phyloP scores from a whole-genome alignment of 30 jellyfish, hydroid and myxozoan genomes.

The Hydractinia symbiolongicarpus region DNA sequence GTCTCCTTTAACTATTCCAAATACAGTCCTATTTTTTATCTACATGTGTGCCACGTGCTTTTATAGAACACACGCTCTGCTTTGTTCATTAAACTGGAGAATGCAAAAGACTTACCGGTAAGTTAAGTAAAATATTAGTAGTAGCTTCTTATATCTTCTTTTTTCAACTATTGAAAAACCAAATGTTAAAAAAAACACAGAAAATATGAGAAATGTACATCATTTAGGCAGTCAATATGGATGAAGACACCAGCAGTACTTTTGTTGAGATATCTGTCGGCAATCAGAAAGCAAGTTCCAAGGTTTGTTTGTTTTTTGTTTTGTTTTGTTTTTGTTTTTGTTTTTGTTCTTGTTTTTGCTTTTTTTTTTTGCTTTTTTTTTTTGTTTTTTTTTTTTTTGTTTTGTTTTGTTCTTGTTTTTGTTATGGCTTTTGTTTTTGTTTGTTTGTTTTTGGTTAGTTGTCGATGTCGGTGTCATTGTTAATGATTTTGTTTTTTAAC shows the following conservation, averaged over 20 bases:
- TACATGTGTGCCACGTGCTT: not conserved
- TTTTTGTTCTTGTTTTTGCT: too few relatives aligned
- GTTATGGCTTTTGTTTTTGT: too few relatives aligned
- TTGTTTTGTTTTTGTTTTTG: too few relatives aligned
- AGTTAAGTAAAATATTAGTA: not conserved
- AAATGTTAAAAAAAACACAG: constrained; percentile 6
- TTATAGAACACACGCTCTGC: constrained; percentile 41
- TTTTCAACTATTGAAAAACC: not conserved
- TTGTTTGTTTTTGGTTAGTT: not conserved
- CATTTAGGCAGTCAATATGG: constrained; percentile 41
- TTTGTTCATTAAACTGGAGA: constrained; percentile 58
- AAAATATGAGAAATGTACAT: not conserved
- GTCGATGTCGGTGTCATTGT: not conserved
- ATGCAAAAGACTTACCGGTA: constrained; percentile 71
- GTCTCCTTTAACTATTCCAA: not conserved
- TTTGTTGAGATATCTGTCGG: constrained; percentile 74
- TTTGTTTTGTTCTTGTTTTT: too few relatives aligned
- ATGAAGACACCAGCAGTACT: constrained; percentile 57
- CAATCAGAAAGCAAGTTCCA: constrained; percentile 51
- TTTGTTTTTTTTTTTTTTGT: not conserved
- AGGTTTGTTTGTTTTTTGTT: constrained; percentile 35
- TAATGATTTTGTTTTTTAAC: not conserved
- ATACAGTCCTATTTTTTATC: not conserved
- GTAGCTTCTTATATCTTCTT: not conserved
- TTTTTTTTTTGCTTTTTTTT: not conserved